Evolutionary conservation across 2,888 invertebrate species (phyloP).

Genomic region (Tipula unca): DNA sequence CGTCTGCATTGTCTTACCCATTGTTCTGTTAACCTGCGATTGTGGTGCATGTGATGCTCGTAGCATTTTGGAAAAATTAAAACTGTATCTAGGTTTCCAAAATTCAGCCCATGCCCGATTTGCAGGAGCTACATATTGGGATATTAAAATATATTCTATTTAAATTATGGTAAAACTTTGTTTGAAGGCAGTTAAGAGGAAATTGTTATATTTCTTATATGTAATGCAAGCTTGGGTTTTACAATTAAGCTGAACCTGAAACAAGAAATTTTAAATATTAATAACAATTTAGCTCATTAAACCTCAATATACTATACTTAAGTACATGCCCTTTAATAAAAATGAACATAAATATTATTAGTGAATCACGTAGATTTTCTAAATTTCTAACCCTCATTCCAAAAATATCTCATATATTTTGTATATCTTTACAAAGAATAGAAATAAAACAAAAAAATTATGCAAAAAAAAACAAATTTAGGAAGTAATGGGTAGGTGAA

Average conservation of each 20-base stretch:
- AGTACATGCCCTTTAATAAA: not conserved
- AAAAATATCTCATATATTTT: not conserved
- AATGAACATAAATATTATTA: not conserved
- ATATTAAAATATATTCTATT: not conserved
- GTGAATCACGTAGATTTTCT: not conserved
- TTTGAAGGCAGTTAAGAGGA: not conserved
- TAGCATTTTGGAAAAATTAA: not conserved
- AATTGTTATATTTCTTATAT: not conserved
- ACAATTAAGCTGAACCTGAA: not conserved
- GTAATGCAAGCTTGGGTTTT: not conserved
- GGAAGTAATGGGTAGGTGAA: not conserved
- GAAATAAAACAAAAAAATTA: not conserved
- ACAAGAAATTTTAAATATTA: not conserved
- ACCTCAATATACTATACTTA: not conserved
- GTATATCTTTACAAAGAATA: not conserved
- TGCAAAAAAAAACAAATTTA: not conserved
- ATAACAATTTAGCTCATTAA: not conserved
- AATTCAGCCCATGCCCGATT: not conserved
- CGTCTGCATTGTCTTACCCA: not conserved
- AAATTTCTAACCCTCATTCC: not conserved
- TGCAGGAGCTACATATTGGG: not conserved
- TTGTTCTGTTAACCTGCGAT: not conserved
- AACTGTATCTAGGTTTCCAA: not conserved
- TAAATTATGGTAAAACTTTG: not conserved
- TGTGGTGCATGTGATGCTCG: not conserved